Conservation (phyloP, 2,113 vertebrate genomes). For the Hippopotamus amphibius region DNA sequence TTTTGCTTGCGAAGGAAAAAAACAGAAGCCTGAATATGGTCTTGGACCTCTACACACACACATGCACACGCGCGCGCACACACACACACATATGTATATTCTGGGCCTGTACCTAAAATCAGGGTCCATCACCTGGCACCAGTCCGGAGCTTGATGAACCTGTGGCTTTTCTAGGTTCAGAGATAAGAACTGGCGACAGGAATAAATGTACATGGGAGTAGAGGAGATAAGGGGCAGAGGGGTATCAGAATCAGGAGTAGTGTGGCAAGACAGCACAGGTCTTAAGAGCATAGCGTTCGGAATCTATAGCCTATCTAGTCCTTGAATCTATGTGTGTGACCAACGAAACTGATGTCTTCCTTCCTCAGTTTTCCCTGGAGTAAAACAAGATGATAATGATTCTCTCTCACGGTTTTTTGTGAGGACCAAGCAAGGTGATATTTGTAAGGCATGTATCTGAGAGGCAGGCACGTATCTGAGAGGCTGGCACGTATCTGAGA, state of each 20-base stretch:
- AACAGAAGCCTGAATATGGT: not conserved
- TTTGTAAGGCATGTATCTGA: not conserved
- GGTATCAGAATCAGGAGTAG: not conserved
- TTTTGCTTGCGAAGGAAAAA: not conserved
- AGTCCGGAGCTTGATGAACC: not conserved
- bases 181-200: not conserved
- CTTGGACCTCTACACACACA: not conserved
- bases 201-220: not conserved
- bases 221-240: not conserved
- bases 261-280: not conserved
- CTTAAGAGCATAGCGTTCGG: not conserved
- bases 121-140: not conserved
- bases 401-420: rapidly evolving
- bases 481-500: not conserved
- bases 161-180: not conserved
- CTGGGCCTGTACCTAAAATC: not conserved
- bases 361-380: not conserved
- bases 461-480: too few relatives aligned
- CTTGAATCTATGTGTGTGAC: not conserved
- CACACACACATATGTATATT: not conserved
- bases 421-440: not conserved
- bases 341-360: not conserved
- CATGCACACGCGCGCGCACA: not conserved
- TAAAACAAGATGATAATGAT: not conserved
- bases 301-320: not conserved